Evolutionary conservation across 2,888 invertebrate species (phyloP).

Genomic region (Poecilobothrus nobilitatus): DNA sequence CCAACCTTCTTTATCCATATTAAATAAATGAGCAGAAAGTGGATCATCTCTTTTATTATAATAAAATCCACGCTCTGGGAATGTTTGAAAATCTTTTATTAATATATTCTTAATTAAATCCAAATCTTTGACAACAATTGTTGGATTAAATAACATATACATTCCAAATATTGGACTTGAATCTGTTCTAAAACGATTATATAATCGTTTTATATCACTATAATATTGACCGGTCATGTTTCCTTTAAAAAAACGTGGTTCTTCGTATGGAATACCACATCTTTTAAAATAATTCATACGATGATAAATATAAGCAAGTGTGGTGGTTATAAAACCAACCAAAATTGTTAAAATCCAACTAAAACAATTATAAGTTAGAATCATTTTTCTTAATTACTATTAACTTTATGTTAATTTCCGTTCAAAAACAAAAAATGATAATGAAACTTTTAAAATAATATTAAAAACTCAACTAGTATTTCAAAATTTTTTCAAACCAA

Average conservation of each 20-base stretch:
- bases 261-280: constrained; percentile 4
- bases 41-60: constrained; percentile 39
- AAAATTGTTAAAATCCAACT: constrained; percentile 19
- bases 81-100: constrained; percentile 36
- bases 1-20: constrained; percentile 39
- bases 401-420: too few species aligned
- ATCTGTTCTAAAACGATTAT: constrained; percentile 18
- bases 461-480: too few species aligned
- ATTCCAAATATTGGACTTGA: constrained; percentile 32
- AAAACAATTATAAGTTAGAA: not conserved
- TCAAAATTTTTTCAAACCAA: too few species aligned
- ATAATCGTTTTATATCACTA: constrained; percentile 9
- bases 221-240: constrained; percentile 8
- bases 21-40: constrained; percentile 34
- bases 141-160: constrained; percentile 27
- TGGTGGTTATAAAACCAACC: not conserved
- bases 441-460: too few species aligned
- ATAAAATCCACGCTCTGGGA: constrained; percentile 38
- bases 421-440: too few species aligned
- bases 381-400: not conserved
- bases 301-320: not conserved
- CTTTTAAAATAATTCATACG: not conserved
- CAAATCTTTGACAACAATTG: constrained; percentile 26
- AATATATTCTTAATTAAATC: constrained; percentile 30
- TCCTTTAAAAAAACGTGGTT: constrained; percentile 13